Base-by-base conservation (phyloP, 2,888 invertebrate genomes). In the Epiblema foenella region DNA sequence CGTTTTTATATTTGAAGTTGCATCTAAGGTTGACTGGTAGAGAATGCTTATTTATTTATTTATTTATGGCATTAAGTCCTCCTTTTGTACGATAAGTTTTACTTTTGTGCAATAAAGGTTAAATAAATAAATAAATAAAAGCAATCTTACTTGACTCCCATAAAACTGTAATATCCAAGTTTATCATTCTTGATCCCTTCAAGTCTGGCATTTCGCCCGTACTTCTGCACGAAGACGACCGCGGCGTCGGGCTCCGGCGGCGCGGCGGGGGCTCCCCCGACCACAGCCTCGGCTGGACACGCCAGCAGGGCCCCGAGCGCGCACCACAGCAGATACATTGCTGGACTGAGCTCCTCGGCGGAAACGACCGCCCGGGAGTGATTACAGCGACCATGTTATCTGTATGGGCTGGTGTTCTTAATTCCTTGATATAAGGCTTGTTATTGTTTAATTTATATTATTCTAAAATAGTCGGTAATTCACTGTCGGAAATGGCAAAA, bases 221-320 rank as follows among this genome's bases (percentile, higher is more conserved):
- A 94, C 77, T 94, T 94, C 76, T 95, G 94, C 0, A 95, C 93
- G 81, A 95, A 96, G 0, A 96, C 94, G 1, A 95, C 95, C 0
- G 97, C 96, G 75, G 96, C 96, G 80, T 96, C 96, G 8, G 94
- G 94, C 58, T 96, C 95, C 0, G 97, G 96, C 2, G 95, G 87
- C 39, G 95, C 94, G 0, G 96, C 95, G 0, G 94, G 94, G 5
- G 84, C 88, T 0, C 97, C 97, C 0, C 97, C 97, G 2, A 97
- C 96, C 79, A 97, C 92, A 0, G 87, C 90, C 20, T 73, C 78
- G 18, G 82, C 85, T 2, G 87, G 87, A 49, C 68, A 71, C 75
- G 75, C 72, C 18, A 65, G 52, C 73, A 74, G 72, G 73, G 78
- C 59, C 74, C 72, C 78, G 77, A 79, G 78, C 70, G 79, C 81